Evolutionary conservation across 2,888 invertebrate genomes (phyloP), one percentile per base, ranked within the genome.

Genomic region (Laspeyria flexula): DNA sequence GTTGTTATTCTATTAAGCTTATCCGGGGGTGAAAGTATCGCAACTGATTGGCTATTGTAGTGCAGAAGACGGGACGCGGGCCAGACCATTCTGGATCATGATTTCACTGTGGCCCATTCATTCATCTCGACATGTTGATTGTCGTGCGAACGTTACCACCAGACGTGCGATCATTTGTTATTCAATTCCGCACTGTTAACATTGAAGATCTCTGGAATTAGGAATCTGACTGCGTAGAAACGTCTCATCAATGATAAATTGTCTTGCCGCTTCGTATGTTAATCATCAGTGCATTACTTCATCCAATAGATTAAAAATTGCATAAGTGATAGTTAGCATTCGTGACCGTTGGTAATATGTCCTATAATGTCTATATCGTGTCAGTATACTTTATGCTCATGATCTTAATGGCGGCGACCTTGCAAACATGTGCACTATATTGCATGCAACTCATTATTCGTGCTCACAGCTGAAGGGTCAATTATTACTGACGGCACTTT

Each of bases 21-120:
- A 78, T 81, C 80, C 74, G 75, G 80, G 86, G 85, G 88, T 87
- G 89, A 90, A 91, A 90, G 91, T 88, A 81, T 77, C 66, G 63
- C 76, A 76, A 72, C 80, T 88, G 89, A 88, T 89, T 87, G 86
- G 73, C 83, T 73, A 88, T 90, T 88, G 86, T 89, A 64, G 71
- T 61, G 62, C 57, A 60, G 59, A 60, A 65, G 70, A 62, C 78
- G 75, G 83, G 82, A 83, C 77, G 76, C 77, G 66, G 66, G 67
- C 69, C 67, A 73, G 70, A 69, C 71, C 57, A 69, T 77, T 87
- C 88, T 83, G 88, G 88, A 89, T 77, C 84, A 80, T 82, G 82
- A 84, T 86, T 84, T 85, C 85, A 81, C 80, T 79, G 65, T 65
- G 71, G 71, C 68, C 77, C 73, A 79, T 83, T 84, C 83, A 83